Percentiles rank a stretch among this genome's conserved stretches.
Evolutionary conservation across 2,888 invertebrate genomes (phyloP).

Genomic region (Cheilosia impressa): DNA sequence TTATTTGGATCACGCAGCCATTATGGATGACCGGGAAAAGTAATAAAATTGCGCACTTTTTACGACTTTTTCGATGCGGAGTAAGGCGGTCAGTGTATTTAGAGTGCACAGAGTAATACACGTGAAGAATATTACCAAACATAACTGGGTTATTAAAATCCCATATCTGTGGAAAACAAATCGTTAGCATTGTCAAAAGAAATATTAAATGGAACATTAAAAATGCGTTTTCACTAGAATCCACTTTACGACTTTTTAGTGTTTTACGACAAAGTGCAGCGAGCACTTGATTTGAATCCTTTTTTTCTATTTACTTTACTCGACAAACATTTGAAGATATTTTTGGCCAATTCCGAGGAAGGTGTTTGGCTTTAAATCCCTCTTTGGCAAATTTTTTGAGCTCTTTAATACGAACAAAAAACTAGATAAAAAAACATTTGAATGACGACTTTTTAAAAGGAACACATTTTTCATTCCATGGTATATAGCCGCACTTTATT

Average conservation of each 20-base stretch:
- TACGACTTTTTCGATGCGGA: slow-evolving; percentile 59
- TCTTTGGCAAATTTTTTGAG: too few relatives aligned
- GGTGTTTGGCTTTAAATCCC: too few relatives aligned
- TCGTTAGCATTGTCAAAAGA: slow-evolving; percentile 74
- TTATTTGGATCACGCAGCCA: slow-evolving; percentile 49
- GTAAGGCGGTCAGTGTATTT: slow-evolving; percentile 25
- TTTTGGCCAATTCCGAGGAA: too few relatives aligned
- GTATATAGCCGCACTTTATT: too few relatives aligned
- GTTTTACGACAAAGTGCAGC: not conserved
- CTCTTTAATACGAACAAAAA: too few relatives aligned
- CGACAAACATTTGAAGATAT: too few relatives aligned
- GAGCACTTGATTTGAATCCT: not conserved
- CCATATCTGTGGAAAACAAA: slow-evolving; percentile 67
- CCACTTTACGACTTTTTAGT: slow-evolving; percentile 50
- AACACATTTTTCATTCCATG: too few relatives aligned
- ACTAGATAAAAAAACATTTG: too few relatives aligned
- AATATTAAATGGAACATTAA: slow-evolving; percentile 67
- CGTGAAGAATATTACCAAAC: slow-evolving; percentile 29
- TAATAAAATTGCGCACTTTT: slow-evolving; percentile 72
- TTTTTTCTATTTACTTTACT: too few relatives aligned
- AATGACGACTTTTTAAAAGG: too few relatives aligned
- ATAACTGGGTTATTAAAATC: slow-evolving; percentile 63
- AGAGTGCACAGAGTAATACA: slow-evolving; percentile 16
- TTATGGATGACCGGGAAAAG: slow-evolving; percentile 39
- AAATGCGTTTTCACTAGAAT: slow-evolving; percentile 24